Conservation (phyloP, 2,888 invertebrate genomes). For the Noctua pronuba region DNA sequence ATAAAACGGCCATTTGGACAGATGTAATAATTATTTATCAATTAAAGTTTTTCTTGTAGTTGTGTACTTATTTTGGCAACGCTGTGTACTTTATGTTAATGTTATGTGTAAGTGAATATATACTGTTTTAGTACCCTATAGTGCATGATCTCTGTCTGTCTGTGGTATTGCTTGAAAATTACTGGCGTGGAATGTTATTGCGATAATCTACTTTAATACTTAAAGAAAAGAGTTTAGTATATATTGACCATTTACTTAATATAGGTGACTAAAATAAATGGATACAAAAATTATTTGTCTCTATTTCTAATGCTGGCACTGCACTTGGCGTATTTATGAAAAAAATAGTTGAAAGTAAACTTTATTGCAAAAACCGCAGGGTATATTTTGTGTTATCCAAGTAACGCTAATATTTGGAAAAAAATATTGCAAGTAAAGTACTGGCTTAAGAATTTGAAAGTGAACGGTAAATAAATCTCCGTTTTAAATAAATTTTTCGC, state of each 20-base stretch:
- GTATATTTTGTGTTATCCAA: neutral
- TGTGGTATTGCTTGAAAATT: conserved; percentile 54
- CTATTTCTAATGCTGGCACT: neutral
- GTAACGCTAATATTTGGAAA: neutral
- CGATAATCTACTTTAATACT: conserved; percentile 16
- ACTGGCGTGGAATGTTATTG: conserved; percentile 52
- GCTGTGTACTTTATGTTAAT: conserved; percentile 61
- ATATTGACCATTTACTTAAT: neutral
- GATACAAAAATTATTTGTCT: neutral
- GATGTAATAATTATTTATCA: conserved; percentile 50
- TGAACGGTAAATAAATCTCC: neutral
- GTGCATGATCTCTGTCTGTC: conserved; percentile 60
- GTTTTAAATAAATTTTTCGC: conserved; percentile 9
- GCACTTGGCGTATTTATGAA: neutral
- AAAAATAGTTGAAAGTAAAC: neutral
- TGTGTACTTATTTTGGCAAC: conserved; percentile 63
- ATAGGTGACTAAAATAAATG: neutral
- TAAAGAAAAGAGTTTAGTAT: neutral
- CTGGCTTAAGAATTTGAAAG: neutral
- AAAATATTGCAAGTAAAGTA: neutral
- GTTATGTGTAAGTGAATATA: conserved; percentile 63
- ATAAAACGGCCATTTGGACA: conserved; percentile 38
- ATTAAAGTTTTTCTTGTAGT: conserved; percentile 57
- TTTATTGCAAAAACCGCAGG: neutral
- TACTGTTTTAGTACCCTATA: conserved; percentile 63